These are phyloP conservation scores for Thereva unica DNA, from an alignment of 2,888 invertebrate species.

Conservation along the genomic window DNA sequence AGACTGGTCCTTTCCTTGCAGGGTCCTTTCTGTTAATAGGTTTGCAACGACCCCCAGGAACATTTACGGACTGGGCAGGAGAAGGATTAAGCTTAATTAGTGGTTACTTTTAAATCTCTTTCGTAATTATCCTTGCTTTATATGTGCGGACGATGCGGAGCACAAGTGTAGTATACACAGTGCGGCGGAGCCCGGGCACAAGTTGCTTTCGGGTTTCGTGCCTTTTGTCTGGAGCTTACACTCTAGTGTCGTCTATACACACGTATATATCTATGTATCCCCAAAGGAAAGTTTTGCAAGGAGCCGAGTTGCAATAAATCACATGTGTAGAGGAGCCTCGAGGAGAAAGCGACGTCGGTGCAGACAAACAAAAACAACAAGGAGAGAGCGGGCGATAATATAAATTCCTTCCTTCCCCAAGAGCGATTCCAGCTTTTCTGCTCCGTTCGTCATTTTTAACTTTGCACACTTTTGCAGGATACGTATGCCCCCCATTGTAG, in stretches of 20 bases:
- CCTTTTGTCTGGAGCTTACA: slow-evolving; percentile 22
- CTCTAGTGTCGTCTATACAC: no score
- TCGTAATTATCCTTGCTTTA: slow-evolving; percentile 38
- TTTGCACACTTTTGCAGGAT: slow-evolving; percentile 2
- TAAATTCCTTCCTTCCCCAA: slow-evolving; percentile 23
- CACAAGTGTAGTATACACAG: slow-evolving; percentile 11
- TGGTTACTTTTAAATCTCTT: slow-evolving; percentile 42
- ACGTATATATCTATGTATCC: no score
- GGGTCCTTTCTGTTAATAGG: slow-evolving; percentile 24
- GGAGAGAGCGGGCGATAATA: not conserved
- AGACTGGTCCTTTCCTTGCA: slow-evolving; percentile 18
- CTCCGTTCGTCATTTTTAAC: slow-evolving; percentile 15
- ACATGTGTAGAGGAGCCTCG: slow-evolving; percentile 20
- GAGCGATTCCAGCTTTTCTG: slow-evolving; percentile 26
- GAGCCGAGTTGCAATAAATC: slow-evolving; percentile 18
- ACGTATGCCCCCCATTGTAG: slow-evolving; percentile 18
- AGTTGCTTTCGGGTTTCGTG: slow-evolving; percentile 24
- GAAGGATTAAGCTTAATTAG: slow-evolving; percentile 42
- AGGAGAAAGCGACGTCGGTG: slow-evolving; percentile 22
- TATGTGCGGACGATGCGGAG: not conserved
- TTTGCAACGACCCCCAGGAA: slow-evolving; percentile 4
- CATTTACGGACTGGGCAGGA: slow-evolving; percentile 15
- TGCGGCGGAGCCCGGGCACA: no score
- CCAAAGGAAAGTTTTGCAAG: no score
- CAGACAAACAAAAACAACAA: slow-evolving; percentile 16